A percentile compares a stretch with the other conserved stretches of the same genome.
Evolutionary conservation across 2,888 invertebrate species (phyloP).

Genomic region (Conomelus anceps): DNA sequence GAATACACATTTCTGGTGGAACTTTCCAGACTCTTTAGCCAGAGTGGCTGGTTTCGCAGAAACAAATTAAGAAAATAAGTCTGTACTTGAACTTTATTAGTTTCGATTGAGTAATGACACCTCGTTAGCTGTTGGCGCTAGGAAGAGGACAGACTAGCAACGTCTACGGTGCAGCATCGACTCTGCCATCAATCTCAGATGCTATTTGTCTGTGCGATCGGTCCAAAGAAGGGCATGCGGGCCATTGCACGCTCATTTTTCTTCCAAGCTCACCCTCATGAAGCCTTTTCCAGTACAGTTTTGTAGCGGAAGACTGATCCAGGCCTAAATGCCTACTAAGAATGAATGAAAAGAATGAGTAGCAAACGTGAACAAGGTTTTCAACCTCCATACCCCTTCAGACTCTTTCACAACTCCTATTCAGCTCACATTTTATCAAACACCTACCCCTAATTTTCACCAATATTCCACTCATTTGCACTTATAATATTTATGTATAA

Average conservation of each 20-base stretch:
- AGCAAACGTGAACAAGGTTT: not conserved
- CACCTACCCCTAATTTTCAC: not conserved
- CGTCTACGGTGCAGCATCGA: too few relatives aligned
- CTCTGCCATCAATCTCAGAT: not conserved
- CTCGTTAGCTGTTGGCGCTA: not conserved
- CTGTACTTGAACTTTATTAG: not conserved
- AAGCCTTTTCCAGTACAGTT: not conserved
- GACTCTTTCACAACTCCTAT: not conserved
- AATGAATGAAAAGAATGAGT: not conserved
- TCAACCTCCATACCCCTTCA: not conserved
- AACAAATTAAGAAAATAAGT: not conserved
- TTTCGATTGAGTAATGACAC: not conserved
- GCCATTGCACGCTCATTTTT: not conserved
- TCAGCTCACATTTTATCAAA: not conserved
- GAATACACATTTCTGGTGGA: not conserved
- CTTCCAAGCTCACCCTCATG: not conserved
- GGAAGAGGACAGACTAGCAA: not conserved
- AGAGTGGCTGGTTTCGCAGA: not conserved
- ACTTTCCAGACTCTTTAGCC: not conserved
- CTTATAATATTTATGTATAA: too few relatives aligned
- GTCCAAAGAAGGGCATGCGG: not conserved
- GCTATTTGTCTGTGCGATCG: not conserved
- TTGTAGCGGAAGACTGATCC: not conserved
- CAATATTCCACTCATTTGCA: too few relatives aligned
- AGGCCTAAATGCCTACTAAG: not conserved